Evolutionary conservation across 2,113 vertebrate genomes (phyloP).

Genomic region (Ancistrus triradiatus): DNA sequence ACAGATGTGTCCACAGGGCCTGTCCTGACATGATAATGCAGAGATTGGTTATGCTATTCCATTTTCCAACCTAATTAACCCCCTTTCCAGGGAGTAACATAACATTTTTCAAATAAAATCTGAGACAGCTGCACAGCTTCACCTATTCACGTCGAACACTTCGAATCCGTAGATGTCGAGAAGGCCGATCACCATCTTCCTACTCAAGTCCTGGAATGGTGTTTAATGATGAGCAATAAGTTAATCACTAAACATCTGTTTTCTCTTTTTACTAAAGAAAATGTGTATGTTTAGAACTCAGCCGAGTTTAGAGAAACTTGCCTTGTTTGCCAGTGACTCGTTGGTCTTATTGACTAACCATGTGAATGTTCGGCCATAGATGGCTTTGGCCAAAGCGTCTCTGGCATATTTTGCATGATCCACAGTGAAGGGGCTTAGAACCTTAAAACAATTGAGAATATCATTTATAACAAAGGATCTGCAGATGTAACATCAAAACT

Average conservation of each 20-base stretch:
- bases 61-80: constrained; percentile 18
- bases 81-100: not conserved
- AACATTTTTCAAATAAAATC: not conserved
- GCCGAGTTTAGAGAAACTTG: constrained; percentile 5
- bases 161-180: constrained; percentile 98
- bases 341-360: constrained; percentile 94
- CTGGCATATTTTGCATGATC: constrained; percentile 83
- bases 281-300: not conserved
- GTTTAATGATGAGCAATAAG: not conserved
- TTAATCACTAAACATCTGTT: not conserved
- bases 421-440: constrained; percentile 80
- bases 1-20: constrained; percentile 14
- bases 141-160: constrained; percentile 95
- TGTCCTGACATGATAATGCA: constrained; percentile 19
- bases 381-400: constrained; percentile 86
- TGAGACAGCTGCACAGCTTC: not conserved
- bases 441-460: constrained; percentile 59
- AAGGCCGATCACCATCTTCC: constrained; percentile 87
- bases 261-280: too few species aligned
- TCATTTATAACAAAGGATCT: too few species aligned
- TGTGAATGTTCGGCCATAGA: constrained; percentile 88
- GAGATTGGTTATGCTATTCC: not conserved
- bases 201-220: constrained; percentile 73
- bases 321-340: constrained; percentile 83
- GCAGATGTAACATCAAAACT: too few species aligned